Evolutionary conservation across 2,113 vertebrate species (phyloP).

Genomic region (Grus americana): DNA sequence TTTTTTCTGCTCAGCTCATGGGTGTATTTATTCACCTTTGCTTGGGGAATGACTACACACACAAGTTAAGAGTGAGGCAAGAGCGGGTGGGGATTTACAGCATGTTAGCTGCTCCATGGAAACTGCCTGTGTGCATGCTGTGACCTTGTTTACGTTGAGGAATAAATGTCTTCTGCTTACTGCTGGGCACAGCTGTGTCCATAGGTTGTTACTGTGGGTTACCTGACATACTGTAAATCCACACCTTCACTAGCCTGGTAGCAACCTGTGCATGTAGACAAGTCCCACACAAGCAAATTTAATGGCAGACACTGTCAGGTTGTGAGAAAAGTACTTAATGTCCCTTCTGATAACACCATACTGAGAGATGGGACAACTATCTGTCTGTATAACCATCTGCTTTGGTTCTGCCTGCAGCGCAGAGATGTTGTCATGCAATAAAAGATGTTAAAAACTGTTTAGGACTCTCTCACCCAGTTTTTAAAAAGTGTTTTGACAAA

Average conservation of each 20-base stretch:
- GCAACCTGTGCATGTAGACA: not conserved
- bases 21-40: conserved; percentile 43
- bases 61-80: conserved; percentile 12
- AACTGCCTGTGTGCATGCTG: not conserved
- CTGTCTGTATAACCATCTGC: not conserved
- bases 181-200: not conserved
- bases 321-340: not conserved
- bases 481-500: not conserved
- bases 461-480: not conserved
- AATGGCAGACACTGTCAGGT: not conserved
- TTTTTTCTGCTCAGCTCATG: not conserved
- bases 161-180: not conserved
- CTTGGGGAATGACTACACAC: conserved; percentile 8
- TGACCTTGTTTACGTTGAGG: not conserved
- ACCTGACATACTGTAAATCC: not conserved
- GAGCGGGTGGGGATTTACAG: conserved; percentile 52
- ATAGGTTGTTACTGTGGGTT: not conserved
- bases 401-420: not conserved
- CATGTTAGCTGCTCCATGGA: not conserved
- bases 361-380: not conserved
- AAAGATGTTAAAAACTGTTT: not conserved
- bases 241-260: not conserved
- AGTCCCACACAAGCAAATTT: not conserved
- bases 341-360: not conserved
- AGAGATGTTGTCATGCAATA: fast-evolving